Base-by-base conservation (phyloP, 2,113 vertebrate genomes). In the Nothoprocta perdicaria region DNA sequence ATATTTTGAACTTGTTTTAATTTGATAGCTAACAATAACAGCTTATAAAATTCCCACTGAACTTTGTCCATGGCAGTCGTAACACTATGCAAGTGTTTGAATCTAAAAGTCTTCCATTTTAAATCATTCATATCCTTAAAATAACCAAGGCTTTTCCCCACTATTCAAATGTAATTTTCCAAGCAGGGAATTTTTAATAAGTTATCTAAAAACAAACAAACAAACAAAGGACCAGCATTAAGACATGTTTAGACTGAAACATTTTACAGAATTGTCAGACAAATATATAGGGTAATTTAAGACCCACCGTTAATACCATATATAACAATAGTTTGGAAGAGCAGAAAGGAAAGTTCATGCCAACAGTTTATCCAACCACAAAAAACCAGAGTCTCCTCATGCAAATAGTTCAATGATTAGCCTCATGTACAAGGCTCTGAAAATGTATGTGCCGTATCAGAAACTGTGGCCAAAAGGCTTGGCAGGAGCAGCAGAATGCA, bases 361-460 rank as follows among this genome's bases (percentile, higher is more conserved):
- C 86, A 97, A 69, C 6, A 16, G 67, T 95, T 93, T 89, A 90
- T 86, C 61, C 75, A 88, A 53, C 88, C 80, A 62, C 71, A 94
- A 76, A 96, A 76, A 96, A 96, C 55, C 88, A 80, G 94, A 94
- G 69, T 65, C 53, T 92, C 78, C 45, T 52, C 57, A 52, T 46
- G 53, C 43, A 96, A 95, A 86, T 31, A 94, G 78, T 74, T 96
- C 46, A 80, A 52, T 84, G 93, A 91, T 53, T 35, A 88, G 46
- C 33, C 88, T 77, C 91, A 80, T 29, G 61, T 87, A 33, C 0
- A 2, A 80, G 62, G 58, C n/a, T 90, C 79, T 90, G 74, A 92
- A 85, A 45, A 73, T 63, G n/a, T 65, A 29, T 48, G 74, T 65
- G 22, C 21, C 75, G 3, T 55, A 65, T 69, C 24, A 69, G 46